Evolutionary conservation across 2,888 invertebrate genomes (phyloP).

Genomic region (Cybosia mesomella): DNA sequence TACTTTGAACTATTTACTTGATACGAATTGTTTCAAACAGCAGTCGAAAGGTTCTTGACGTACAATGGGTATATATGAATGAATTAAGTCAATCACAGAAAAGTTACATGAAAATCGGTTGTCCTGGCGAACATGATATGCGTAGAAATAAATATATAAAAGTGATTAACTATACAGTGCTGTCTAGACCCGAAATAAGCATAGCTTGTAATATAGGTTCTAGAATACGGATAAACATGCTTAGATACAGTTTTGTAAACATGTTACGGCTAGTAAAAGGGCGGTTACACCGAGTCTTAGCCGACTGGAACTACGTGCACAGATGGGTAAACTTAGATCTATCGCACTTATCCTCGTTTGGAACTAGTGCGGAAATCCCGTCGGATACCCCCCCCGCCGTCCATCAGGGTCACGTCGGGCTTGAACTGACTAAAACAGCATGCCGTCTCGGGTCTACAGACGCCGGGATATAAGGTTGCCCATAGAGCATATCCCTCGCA

Average conservation of each 20-base stretch:
- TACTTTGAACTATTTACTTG: conserved; percentile 5
- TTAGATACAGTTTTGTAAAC: too few species aligned
- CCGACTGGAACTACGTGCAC: too few species aligned
- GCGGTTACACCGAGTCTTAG: not conserved
- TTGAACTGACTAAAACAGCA: too few species aligned
- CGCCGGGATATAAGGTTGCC: too few species aligned
- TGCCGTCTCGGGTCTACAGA: too few species aligned
- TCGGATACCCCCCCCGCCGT: too few species aligned
- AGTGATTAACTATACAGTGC: not conserved
- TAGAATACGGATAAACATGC: not conserved
- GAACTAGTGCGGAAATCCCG: too few species aligned
- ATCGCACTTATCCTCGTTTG: too few species aligned
- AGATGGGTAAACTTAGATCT: too few species aligned
- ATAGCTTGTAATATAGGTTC: not conserved
- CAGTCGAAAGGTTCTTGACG: not conserved
- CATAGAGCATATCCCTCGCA: too few species aligned
- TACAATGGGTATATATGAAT: not conserved
- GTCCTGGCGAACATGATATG: not conserved
- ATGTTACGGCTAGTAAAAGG: not conserved
- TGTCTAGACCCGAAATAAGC: not conserved
- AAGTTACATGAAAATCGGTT: not conserved
- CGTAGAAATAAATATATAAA: not conserved
- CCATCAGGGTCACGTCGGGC: too few species aligned
- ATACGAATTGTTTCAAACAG: not conserved
- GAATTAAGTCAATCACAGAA: not conserved